A percentile compares a stretch with the other conserved stretches of the same genome.
phyloP scores from a whole-genome alignment of 2,797 vertebrate genomes.

The Lacerta agilis region DNA sequence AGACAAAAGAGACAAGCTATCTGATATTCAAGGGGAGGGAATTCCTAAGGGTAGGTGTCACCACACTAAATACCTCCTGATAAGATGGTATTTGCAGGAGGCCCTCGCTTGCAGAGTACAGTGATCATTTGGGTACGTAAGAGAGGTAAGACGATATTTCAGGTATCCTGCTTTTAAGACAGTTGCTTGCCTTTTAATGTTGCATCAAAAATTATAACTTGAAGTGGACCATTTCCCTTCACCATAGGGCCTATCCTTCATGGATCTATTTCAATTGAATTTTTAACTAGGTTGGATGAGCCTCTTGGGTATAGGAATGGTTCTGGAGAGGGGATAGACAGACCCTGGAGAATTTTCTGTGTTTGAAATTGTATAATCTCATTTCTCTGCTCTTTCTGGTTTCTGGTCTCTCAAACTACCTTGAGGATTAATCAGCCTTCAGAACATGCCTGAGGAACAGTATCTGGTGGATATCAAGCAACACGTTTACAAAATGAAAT shows the following conservation, averaged over 20 bases:
- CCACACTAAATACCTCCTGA: too few relatives aligned
- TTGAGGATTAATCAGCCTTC: not conserved
- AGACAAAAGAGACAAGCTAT: too few relatives aligned
- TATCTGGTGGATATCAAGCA: accelerated
- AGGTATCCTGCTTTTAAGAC: too few relatives aligned
- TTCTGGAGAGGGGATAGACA: not conserved
- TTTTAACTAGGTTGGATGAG: not conserved
- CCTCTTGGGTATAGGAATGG: not conserved
- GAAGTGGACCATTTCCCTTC: too few relatives aligned
- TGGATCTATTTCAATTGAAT: not conserved
- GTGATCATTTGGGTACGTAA: too few relatives aligned
- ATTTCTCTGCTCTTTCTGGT: not conserved
- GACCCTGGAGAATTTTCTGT: not conserved
- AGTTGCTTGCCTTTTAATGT: too few relatives aligned
- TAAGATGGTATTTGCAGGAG: too few relatives aligned
- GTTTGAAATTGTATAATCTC: not conserved
- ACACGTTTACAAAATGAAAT: slow-evolving; percentile 51
- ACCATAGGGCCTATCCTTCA: not conserved
- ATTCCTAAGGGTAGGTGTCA: too few relatives aligned
- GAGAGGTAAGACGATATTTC: too few relatives aligned
- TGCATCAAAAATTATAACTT: too few relatives aligned
- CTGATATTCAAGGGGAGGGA: too few relatives aligned
- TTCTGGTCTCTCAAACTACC: not conserved
- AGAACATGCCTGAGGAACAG: accelerated
- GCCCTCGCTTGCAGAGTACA: too few relatives aligned